phyloP scores from a whole-genome alignment of 2,888 invertebrate genomes.

The Minunthozetes semirufus region DNA sequence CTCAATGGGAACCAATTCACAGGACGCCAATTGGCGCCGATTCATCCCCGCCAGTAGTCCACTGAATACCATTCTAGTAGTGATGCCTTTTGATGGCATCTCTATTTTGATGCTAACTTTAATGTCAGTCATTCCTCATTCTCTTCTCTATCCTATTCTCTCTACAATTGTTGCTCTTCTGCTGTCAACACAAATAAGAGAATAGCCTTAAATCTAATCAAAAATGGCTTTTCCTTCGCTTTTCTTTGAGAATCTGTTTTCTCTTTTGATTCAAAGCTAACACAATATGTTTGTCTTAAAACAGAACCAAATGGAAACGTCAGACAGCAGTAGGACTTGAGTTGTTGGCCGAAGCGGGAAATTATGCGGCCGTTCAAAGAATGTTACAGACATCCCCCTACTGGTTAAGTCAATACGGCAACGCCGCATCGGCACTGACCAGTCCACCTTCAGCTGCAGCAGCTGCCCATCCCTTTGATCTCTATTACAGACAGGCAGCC shows the following conservation, averaged over 20 bases:
- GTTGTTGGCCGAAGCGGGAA: conserved; percentile 90
- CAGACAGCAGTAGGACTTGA: conserved; percentile 97
- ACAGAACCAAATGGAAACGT: conserved; percentile 93
- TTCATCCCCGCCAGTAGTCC: not conserved
- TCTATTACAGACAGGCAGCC: conserved; percentile 44
- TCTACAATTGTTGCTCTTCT: not conserved
- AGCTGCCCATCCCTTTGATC: conserved; percentile 40
- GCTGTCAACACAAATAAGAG: not conserved
- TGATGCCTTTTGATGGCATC: not conserved
- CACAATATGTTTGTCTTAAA: not conserved
- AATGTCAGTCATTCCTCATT: not conserved
- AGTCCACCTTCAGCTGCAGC: conserved; percentile 27
- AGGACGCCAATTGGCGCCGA: conserved; percentile 18
- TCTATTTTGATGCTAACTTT: conserved; percentile 5
- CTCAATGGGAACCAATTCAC: conserved; percentile 13
- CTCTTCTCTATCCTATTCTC: not conserved
- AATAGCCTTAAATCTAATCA: not conserved
- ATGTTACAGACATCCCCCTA: conserved; percentile 51
- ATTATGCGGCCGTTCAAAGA: conserved; percentile 96
- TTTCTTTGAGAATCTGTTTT: not conserved
- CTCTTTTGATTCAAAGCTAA: not conserved
- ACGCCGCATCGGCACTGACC: conserved; percentile 50
- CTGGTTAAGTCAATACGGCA: conserved; percentile 41
- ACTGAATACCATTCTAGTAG: not conserved
- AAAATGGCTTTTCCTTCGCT: not conserved